These are phyloP conservation scores for Agrotis segetum DNA, from an alignment of 2,888 invertebrate species.

Conservation along the genomic window DNA sequence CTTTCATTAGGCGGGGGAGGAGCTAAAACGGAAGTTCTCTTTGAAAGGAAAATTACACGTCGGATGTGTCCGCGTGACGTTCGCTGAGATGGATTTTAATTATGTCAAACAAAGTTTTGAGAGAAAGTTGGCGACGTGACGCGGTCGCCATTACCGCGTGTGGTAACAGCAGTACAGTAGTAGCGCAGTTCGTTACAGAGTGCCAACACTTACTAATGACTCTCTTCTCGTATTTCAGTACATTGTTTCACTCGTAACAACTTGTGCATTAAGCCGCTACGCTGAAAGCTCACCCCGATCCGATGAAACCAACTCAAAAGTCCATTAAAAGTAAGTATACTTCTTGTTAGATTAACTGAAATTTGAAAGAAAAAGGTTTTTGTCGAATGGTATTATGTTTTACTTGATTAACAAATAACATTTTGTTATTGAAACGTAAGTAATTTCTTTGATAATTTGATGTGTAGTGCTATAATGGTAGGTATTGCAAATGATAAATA, in stretches of 20 bases:
- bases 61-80: constrained; percentile 85
- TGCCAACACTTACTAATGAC: constrained; percentile 31
- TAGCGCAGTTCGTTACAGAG: constrained; percentile 8
- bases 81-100: constrained; percentile 90
- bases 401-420: constrained; percentile 12
- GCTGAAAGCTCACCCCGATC: constrained; percentile 64
- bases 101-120: constrained; percentile 88
- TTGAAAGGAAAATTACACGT: constrained; percentile 91
- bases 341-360: constrained; percentile 45
- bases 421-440: not conserved
- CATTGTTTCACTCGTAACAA: constrained; percentile 32
- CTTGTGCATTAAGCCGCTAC: constrained; percentile 51
- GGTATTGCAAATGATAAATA: too few relatives aligned
- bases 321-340: constrained; percentile 69
- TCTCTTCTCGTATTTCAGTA: constrained; percentile 14
- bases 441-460: too few relatives aligned
- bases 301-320: constrained; percentile 67
- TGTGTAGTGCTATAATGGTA: too few relatives aligned
- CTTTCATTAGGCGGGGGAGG: constrained; percentile 90
- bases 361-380: constrained; percentile 43
- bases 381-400: constrained; percentile 31
- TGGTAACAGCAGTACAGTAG: constrained; percentile 22
- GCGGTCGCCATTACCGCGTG: constrained; percentile 29
- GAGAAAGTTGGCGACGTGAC: constrained; percentile 73
- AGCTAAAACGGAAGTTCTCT: constrained; percentile 91